phyloP scores from a whole-genome alignment of 2,888 invertebrate genomes.

The Frankliniella intonsa region DNA sequence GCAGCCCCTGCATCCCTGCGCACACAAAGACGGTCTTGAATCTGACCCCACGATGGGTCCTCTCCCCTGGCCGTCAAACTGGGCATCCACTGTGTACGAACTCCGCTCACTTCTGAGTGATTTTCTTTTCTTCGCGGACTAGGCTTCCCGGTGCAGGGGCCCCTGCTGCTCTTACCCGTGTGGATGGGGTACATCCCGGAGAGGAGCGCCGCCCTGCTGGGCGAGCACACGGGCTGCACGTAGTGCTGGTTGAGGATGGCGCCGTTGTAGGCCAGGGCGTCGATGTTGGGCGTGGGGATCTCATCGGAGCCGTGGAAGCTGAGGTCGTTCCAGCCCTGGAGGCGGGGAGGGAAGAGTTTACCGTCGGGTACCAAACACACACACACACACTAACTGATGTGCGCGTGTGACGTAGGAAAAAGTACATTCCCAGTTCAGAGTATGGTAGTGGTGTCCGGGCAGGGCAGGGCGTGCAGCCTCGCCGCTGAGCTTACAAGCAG shows the following conservation, averaged over 20 bases:
- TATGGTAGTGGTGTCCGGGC: too few species aligned
- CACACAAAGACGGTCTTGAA: constrained; percentile 27
- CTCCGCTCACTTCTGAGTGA: too few species aligned
- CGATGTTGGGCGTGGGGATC: constrained; percentile 86
- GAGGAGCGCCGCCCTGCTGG: constrained; percentile 73
- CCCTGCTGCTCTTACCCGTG: constrained; percentile 53
- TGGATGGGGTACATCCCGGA: constrained; percentile 86
- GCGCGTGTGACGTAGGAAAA: background rate
- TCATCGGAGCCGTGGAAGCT: constrained; percentile 84
- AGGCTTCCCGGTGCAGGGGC: background rate
- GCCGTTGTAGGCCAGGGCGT: constrained; percentile 77
- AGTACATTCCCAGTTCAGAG: too few species aligned
- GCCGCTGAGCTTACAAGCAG: too few species aligned
- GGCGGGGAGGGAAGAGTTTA: constrained; percentile 34
- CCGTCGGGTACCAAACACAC: background rate
- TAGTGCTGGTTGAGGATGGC: constrained; percentile 82
- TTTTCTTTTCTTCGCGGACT: background rate
- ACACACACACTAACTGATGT: background rate
- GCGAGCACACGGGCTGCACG: constrained; percentile 78
- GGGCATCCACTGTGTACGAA: too few species aligned
- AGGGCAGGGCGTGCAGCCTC: too few species aligned
- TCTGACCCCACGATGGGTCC: background rate
- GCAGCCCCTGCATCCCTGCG: constrained; percentile 66
- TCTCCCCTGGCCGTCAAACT: background rate
- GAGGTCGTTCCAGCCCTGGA: constrained; percentile 87